These are phyloP conservation scores for Pipistrellus pipistrellus DNA, from an alignment of 2,797 vertebrate genomes.

Conservation along the genomic window DNA sequence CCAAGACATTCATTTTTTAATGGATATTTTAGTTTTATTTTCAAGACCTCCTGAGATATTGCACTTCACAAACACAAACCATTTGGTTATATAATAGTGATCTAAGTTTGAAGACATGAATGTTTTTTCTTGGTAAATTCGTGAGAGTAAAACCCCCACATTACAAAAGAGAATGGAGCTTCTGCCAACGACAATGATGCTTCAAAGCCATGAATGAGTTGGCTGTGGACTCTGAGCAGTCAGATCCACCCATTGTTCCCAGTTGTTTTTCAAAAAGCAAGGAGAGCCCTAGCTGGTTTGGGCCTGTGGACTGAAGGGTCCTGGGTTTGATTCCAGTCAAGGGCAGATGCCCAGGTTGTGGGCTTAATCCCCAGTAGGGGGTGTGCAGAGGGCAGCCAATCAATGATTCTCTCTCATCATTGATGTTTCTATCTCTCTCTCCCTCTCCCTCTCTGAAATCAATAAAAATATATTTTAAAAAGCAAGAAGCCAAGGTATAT, in stretches of 20 bases:
- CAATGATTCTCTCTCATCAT: no score
- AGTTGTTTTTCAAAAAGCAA: constrained; percentile 3
- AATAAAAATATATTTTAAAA: neutral
- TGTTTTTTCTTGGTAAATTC: constrained; percentile 7
- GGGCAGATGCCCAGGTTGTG: no score
- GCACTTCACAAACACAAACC: constrained; percentile 65
- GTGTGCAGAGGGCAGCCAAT: no score
- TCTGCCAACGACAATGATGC: neutral
- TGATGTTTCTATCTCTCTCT: no score
- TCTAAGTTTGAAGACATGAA: constrained; percentile 58
- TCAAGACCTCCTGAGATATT: constrained; percentile 50
- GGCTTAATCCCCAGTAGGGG: no score
- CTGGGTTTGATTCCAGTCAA: no score
- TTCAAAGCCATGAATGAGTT: constrained; percentile 51
- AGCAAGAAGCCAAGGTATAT: neutral
- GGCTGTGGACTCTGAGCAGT: neutral
- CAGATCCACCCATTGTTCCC: neutral
- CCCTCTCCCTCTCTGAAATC: no score
- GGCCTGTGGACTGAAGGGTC: no score
- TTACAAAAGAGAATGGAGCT: neutral
- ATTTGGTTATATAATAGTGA: constrained; percentile 39
- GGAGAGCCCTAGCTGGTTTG: no score
- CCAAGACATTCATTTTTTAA: constrained; percentile 49
- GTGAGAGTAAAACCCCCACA: neutral
- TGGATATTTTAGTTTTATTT: constrained; percentile 62